Evolutionary conservation across 2,797 vertebrate genomes (phyloP), one percentile per base, ranked within the genome.

Genomic region (Phrynocephalus guinanensis): DNA sequence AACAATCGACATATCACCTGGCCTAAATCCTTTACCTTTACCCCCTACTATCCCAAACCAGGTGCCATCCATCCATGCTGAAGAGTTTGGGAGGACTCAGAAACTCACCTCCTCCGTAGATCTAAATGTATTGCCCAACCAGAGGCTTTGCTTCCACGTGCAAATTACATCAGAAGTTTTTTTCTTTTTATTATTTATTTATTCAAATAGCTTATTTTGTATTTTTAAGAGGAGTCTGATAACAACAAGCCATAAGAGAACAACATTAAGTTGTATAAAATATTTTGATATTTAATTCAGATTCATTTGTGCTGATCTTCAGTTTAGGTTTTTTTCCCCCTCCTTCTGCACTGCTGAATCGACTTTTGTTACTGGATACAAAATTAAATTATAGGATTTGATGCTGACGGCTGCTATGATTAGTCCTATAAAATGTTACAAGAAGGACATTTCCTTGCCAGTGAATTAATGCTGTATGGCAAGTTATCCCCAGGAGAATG

Each of bases 311-410:
- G 33, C 52, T 72, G 38, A 72, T 22, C 85, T 72, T 60, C 24
- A 38, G 8, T 72, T 72, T 80, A 16, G 9, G 48, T 80, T 60
- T 24, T 44, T 52, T 52, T n/a, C 38, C 50, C 30, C 15, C 16
- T 18, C 3, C 60, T 4, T 16, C 10, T 20, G 9, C 60, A 52
- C 44, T 44, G 30, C 22, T 70, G 78, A 50, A 82, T 9, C 30
- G 83, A 77, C 6, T 79, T 87, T 50, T 70, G 48, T 38, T 48
- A 48, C 63, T 77, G 82, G 28, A 20, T 68, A 66, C 22, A 71
- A 79, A 86, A 87, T 68, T 71, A 79, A 44, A 79, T 60, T 56
- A 71, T 83, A 71, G 5, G 50, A 78, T 60, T 22, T 15, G 56
- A 26, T 38, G n/a, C 75, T 68, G 50, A 52, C 16, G 70, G 48